phyloP scores from a whole-genome alignment of 2,888 invertebrate genomes.

The Callyntrura guangdongensis region DNA sequence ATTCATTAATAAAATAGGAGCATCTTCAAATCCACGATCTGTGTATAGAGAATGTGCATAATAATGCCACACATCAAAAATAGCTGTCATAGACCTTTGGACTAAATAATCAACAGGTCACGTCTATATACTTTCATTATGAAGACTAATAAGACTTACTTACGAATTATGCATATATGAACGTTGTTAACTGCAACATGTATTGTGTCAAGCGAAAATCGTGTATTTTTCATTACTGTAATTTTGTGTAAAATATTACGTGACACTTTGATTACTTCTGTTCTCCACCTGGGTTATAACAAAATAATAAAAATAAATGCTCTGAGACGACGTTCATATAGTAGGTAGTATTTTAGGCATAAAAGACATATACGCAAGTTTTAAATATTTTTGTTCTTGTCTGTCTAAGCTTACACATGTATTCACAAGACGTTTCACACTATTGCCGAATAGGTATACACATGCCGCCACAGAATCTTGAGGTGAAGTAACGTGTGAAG shows the following conservation, averaged over 20 bases:
- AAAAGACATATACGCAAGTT: neutral
- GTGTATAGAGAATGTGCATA: neutral
- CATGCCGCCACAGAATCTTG: neutral
- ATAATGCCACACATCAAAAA: neutral
- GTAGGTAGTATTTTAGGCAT: neutral
- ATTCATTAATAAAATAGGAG: neutral
- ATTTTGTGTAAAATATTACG: too few species aligned
- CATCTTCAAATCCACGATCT: neutral
- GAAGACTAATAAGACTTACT: too few species aligned
- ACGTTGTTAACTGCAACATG: too few species aligned
- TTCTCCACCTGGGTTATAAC: too few species aligned
- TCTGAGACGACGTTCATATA: neutral
- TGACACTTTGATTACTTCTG: too few species aligned
- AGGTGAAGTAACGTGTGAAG: neutral
- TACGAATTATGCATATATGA: too few species aligned
- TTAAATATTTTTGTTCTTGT: neutral
- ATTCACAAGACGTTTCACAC: neutral
- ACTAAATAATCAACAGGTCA: constrained; percentile 5
- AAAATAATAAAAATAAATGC: too few species aligned
- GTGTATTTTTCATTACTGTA: too few species aligned
- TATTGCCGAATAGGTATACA: neutral
- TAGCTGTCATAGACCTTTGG: neutral
- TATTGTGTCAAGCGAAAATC: too few species aligned
- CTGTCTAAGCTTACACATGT: neutral
- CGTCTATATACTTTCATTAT: neutral